Evolutionary conservation across 2,888 invertebrate species (phyloP).

Genomic region (Cancer borealis): DNA sequence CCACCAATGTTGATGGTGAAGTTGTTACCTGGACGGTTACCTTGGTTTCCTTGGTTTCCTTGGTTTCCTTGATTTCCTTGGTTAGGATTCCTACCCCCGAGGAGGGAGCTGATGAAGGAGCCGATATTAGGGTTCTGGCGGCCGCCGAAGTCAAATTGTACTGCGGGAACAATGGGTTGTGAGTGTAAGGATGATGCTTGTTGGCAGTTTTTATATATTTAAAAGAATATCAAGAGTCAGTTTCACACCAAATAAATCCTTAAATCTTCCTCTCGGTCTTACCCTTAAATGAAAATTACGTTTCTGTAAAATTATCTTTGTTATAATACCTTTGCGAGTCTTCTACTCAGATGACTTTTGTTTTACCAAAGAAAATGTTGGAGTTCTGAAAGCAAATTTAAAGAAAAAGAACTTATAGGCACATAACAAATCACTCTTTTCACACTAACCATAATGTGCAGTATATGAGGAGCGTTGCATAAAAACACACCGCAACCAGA

Average conservation of each 20-base stretch:
- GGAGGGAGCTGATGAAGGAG: constrained; percentile 33
- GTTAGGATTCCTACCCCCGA: constrained; percentile 50
- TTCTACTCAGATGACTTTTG: no score
- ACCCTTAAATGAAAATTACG: neutral
- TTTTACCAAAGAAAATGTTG: neutral
- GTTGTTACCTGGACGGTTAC: constrained; percentile 13
- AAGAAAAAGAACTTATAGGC: neutral
- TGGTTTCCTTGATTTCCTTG: neutral
- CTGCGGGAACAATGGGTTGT: neutral
- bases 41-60: neutral
- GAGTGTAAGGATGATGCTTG: neutral
- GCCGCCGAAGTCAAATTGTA: neutral
- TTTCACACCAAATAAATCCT: neutral
- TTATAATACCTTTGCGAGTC: neutral
- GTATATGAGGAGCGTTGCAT: neutral
- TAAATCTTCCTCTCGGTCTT: neutral
- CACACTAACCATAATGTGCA: neutral
- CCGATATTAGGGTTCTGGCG: neutral
- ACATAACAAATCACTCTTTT: neutral
- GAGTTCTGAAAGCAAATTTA: neutral
- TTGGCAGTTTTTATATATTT: neutral
- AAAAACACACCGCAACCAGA: neutral
- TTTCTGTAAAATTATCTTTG: neutral
- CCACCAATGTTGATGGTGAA: constrained; percentile 61
- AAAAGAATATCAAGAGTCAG: neutral